A percentile compares a stretch with the other conserved stretches of the same genome.
Conservation (phyloP, 2,797 vertebrate genomes). For the Ceyx erithaca region DNA sequence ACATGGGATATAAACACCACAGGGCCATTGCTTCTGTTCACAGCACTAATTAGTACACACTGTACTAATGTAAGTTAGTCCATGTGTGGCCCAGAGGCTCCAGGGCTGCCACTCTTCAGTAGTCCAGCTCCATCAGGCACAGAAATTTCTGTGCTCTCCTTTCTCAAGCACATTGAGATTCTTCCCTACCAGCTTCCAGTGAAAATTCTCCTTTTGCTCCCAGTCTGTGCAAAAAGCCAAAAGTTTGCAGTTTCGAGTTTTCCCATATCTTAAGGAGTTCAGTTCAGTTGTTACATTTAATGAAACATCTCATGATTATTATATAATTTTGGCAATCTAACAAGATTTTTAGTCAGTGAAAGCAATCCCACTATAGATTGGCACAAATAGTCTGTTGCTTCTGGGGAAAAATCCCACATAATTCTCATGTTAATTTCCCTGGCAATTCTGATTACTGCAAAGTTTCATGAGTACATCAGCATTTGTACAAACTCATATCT, state of each 20-base stretch:
- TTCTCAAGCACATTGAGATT: not conserved
- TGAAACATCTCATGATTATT: not conserved
- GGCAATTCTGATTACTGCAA: not conserved
- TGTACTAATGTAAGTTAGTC: not conserved
- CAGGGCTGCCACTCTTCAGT: not conserved
- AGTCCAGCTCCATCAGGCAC: not conserved
- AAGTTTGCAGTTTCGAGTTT: not conserved
- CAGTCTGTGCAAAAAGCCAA: not conserved
- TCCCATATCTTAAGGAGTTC: not conserved
- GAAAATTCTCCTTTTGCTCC: not conserved
- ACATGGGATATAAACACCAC: too few species aligned
- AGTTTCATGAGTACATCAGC: not conserved
- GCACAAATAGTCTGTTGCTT: not conserved
- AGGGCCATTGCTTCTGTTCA: not conserved
- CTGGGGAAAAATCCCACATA: not conserved
- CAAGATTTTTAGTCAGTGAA: not conserved
- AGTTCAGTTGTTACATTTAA: not conserved
- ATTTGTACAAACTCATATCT: constrained; percentile 7
- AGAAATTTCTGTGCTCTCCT: not conserved
- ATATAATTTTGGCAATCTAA: not conserved
- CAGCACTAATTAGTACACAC: too few species aligned
- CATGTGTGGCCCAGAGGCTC: not conserved
- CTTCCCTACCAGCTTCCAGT: not conserved
- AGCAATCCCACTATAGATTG: not conserved
- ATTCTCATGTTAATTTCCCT: not conserved